Base-by-base conservation (phyloP, 1,140 invertebrate species). In the Drosophila parabipectinata region DNA sequence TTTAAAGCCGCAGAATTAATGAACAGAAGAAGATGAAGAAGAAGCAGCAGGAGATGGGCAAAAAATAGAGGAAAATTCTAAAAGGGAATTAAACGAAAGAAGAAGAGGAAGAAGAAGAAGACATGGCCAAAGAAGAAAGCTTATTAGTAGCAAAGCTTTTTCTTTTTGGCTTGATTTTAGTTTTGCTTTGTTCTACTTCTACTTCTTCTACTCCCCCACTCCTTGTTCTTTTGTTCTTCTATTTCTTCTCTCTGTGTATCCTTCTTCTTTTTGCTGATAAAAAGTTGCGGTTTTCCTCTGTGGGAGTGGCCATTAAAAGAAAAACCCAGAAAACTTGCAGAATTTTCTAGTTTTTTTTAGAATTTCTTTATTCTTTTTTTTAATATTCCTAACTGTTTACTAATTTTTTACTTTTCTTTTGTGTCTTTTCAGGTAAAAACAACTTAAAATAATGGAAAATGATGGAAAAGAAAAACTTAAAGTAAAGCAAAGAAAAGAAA, bases 391-490 rank as follows among this genome's bases (percentile, higher is more conserved):
- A 21, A 21, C 21, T 21, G 21, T 34, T 48, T 30, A 10, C 63
- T 66, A 48, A 74, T 63, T 62, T 77, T 1, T 56, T 5, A n/a
- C 47, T 77, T 77, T 4, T 67, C 24, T 41, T 41, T 39, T 54
- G 18, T 56, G 5, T 44, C 41, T 56, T 84, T 84, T 3, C 81
- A 84, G 81, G 81, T 85, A 84, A 84, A 6, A 71, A 79, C 76
- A 79, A 60, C 60, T 39, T 15, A 41, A 28, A 15, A 61, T 32
- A 21, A 28, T 21, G 21, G 30, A 50, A 30, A 44, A 18, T 18
- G 0, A 24, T 1, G 30, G 45, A 8, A 12, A 18, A 47, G 30
- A 14, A 18, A 21, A 21, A 21, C 21, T 21, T 21, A 21, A 21
- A 21, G 21, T 21, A 21, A 21, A 21, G 21, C 3, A 21, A 21